Conservation (phyloP, 2,888 invertebrate genomes). For the Amitus sp. region DNA sequence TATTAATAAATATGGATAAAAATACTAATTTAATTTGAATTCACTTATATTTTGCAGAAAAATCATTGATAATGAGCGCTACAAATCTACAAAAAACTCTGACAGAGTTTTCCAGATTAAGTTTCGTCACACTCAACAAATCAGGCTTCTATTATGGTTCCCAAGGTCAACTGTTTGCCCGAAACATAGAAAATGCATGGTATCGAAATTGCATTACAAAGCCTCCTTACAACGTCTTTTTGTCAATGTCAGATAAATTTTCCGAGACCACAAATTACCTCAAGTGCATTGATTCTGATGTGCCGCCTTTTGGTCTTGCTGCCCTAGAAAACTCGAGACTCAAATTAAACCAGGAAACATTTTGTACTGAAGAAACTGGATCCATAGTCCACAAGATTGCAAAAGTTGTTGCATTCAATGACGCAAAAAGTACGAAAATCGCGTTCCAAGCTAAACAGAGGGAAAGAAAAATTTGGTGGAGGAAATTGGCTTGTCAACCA, state of each 20-base stretch:
- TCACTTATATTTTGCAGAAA: no score
- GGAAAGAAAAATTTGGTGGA: constrained; percentile 87
- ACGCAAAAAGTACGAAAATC: constrained; percentile 66
- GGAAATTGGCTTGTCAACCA: constrained; percentile 74
- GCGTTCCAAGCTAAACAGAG: constrained; percentile 81
- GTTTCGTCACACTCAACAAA: constrained; percentile 49
- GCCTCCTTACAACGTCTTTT: constrained; percentile 67
- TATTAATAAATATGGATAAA: no score
- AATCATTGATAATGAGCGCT: no score
- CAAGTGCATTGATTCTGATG: constrained; percentile 29
- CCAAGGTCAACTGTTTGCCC: constrained; percentile 67
- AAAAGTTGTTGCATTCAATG: constrained; percentile 47
- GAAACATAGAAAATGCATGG: constrained; percentile 71
- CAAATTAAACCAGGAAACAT: constrained; percentile 47
- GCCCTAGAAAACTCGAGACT: constrained; percentile 46
- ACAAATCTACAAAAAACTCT: constrained; percentile 46
- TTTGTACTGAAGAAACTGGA: constrained; percentile 19
- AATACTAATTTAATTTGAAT: no score
- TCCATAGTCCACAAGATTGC: constrained; percentile 46
- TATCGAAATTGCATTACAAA: constrained; percentile 66
- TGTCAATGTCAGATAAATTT: constrained; percentile 46
- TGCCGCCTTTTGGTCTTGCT: constrained; percentile 54
- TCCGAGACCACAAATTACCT: constrained; percentile 43
- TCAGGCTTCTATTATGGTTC: constrained; percentile 62
- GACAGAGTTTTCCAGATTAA: constrained; percentile 42